Conservation (phyloP, 2,888 invertebrate species). For the Tryphoninae sp. region DNA sequence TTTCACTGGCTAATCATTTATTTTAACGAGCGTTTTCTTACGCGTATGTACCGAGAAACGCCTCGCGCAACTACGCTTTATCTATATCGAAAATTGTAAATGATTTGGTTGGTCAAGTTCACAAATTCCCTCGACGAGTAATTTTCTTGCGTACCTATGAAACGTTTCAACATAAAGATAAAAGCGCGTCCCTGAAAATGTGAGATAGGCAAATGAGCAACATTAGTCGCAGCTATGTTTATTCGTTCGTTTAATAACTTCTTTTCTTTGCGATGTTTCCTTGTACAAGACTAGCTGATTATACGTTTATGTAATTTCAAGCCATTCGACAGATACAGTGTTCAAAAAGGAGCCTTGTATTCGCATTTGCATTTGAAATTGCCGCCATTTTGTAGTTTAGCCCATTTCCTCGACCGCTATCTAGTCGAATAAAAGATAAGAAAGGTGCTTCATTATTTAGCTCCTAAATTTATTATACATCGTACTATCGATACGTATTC, state of each 20-base stretch:
- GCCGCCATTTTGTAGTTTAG: neutral
- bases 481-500: too few relatives aligned
- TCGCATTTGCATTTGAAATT: neutral
- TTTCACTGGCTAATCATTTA: neutral
- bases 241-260: neutral
- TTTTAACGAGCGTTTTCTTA: slow-evolving; percentile 39
- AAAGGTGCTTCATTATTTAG: too few relatives aligned
- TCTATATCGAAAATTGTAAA: slow-evolving; percentile 35
- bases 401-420: too few relatives aligned
- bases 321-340: neutral
- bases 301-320: neutral
- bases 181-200: slow-evolving; percentile 10
- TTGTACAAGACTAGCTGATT: too few relatives aligned
- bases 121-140: neutral
- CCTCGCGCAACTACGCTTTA: slow-evolving; percentile 3
- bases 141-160: slow-evolving; percentile 11
- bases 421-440: too few relatives aligned
- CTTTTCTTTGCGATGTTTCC: neutral
- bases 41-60: slow-evolving; percentile 6
- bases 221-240: neutral
- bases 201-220: neutral
- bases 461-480: too few relatives aligned
- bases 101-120: slow-evolving; percentile 6
- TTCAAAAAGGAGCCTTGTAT: neutral
- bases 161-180: neutral